Percentiles rank a stretch among this genome's conserved stretches.
These are phyloP conservation scores for Cinclus cinclus DNA, from an alignment of 2,113 vertebrate genomes.

Conservation along the genomic window DNA sequence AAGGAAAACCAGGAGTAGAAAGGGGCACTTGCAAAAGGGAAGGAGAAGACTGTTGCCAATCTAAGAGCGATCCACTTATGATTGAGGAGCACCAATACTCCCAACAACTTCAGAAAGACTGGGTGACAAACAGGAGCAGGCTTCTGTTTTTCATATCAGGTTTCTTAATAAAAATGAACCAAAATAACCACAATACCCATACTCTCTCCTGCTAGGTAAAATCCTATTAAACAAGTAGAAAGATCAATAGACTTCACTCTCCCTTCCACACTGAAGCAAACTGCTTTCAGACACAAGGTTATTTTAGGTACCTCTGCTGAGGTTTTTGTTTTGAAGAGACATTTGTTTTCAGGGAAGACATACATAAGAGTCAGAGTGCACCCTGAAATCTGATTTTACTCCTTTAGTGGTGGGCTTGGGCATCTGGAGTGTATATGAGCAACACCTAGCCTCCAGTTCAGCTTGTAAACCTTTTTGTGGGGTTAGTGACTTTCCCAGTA, in stretches of 20 bases:
- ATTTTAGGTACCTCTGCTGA: background rate
- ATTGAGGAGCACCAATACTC: background rate
- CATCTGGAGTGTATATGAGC: conserved; percentile 15
- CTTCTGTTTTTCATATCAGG: background rate
- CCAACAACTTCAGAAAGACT: background rate
- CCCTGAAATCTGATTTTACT: conserved; percentile 51
- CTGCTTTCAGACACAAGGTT: background rate
- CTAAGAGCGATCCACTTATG: accelerated
- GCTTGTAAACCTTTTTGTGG: conserved; percentile 38
- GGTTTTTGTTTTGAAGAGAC: background rate
- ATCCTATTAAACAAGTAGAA: background rate
- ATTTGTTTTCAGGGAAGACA: conserved; percentile 6
- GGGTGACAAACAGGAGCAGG: background rate
- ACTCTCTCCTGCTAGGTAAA: background rate
- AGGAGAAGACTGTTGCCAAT: accelerated
- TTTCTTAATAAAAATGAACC: background rate
- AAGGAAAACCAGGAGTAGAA: background rate
- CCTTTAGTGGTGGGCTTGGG: background rate
- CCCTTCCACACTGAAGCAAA: background rate
- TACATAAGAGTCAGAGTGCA: background rate
- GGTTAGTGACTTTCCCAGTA: background rate
- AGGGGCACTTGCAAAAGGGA: background rate
- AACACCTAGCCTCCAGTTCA: conserved; percentile 4
- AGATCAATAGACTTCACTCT: background rate
- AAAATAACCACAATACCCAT: background rate